Percentiles rank a stretch among this genome's conserved stretches.
phyloP scores from a whole-genome alignment of 37 sponge, comb jelly and placozoan genomes.

The Ianthella basta region DNA sequence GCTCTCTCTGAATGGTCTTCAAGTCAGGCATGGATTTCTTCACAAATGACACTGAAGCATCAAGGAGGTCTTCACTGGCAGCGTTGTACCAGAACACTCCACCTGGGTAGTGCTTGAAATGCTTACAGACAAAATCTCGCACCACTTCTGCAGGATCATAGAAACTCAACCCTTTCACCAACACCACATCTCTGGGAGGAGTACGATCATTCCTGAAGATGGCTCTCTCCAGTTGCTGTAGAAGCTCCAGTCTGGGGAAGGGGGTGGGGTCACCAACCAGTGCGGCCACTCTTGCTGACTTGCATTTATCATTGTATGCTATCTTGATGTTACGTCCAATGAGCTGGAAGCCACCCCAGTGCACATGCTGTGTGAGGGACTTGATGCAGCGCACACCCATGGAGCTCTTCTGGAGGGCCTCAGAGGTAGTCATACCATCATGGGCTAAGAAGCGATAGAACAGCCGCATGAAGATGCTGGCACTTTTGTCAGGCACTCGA shows the following conservation, averaged over 20 bases:
- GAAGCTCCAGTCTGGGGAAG: conserved; percentile 46
- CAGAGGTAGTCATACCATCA: conserved; percentile 46
- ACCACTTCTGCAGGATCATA: conserved; percentile 42
- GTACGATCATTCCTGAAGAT: conserved; percentile 28
- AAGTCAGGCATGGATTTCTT: conserved; percentile 13
- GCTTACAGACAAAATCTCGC: conserved; percentile 43
- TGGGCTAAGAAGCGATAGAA: conserved; percentile 71
- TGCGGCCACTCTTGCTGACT: conserved; percentile 9
- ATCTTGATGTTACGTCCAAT: conserved; percentile 60
- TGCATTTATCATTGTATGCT: not conserved
- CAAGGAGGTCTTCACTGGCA: conserved; percentile 27
- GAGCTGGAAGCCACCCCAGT: conserved; percentile 80
- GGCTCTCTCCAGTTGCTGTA: conserved; percentile 16
- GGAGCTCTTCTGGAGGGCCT: conserved; percentile 75
- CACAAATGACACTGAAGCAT: conserved; percentile 35
- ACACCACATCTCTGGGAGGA: conserved; percentile 57
- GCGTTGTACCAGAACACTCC: conserved; percentile 55
- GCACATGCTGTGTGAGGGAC: conserved; percentile 57
- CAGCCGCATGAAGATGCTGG: conserved; percentile 71
- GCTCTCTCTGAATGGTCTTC: not conserved
- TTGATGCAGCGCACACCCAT: conserved; percentile 65
- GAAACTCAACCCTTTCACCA: conserved; percentile 40
- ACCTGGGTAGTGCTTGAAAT: conserved; percentile 39
- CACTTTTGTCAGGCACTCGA: conserved; percentile 77
- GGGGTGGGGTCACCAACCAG: conserved; percentile 12